phyloP scores from a whole-genome alignment of 2,797 vertebrate genomes.

The Phrynocephalus vlangalii region DNA sequence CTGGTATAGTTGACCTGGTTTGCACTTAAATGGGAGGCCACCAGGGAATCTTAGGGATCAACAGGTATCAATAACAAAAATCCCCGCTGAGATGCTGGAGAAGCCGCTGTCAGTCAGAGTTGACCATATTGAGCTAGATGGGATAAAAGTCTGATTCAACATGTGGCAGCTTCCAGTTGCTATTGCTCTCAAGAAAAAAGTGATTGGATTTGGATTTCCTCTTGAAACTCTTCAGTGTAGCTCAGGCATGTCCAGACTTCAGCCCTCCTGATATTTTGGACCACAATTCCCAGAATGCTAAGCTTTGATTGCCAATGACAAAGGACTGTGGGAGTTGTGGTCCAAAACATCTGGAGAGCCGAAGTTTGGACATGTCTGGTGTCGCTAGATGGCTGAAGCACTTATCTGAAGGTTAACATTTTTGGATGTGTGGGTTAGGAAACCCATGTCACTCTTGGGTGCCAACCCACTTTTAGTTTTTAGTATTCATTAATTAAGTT shows the following conservation, averaged over 20 bases:
- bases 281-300: background rate
- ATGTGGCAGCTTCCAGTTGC: background rate
- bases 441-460: background rate
- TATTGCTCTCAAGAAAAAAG: background rate
- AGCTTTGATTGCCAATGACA: no score
- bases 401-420: background rate
- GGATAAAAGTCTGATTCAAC: no score
- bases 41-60: no score
- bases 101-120: background rate
- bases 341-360: no score
- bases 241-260: no score
- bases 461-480: background rate
- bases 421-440: background rate
- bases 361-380: no score
- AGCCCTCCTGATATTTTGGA: no score
- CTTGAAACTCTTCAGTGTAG: background rate
- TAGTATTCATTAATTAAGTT: background rate
- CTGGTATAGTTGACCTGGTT: no score
- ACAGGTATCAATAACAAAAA: no score
- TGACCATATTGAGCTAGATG: background rate
- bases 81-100: no score
- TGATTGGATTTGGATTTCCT: background rate
- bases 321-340: no score
- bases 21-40: no score
- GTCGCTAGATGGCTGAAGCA: background rate